Percentiles rank a stretch among this genome's conserved stretches.
These are phyloP conservation scores for Poecilia velifera DNA, from an alignment of 2,797 vertebrate species.

Conservation along the genomic window DNA sequence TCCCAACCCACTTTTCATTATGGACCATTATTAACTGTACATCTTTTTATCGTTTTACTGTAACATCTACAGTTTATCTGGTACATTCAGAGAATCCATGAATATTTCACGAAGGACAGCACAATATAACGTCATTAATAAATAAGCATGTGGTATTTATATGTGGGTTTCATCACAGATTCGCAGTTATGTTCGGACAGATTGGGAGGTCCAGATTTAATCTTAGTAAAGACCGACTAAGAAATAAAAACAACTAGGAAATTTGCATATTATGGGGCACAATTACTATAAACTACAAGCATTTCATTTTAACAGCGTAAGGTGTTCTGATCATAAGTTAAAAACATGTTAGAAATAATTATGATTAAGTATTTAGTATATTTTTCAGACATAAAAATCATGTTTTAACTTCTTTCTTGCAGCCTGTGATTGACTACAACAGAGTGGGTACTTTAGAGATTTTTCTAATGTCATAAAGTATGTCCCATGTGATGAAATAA, in stretches of 20 bases:
- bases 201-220: background rate
- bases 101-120: slow-evolving; percentile 3
- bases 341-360: background rate
- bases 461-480: background rate
- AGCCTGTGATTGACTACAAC: background rate
- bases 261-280: background rate
- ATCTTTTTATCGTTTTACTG: background rate
- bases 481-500: background rate
- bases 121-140: background rate
- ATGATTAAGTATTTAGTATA: background rate
- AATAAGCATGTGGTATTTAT: background rate
- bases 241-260: background rate
- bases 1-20: background rate
- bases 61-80: background rate
- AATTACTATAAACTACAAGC: background rate
- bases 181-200: background rate
- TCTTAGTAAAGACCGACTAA: background rate
- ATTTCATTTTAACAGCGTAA: background rate
- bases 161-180: background rate
- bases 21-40: background rate
- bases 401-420: background rate
- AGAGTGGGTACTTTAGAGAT: background rate
- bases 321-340: background rate
- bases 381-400: background rate
- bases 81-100: background rate